These are phyloP conservation scores for Protaetia brevitarsis DNA, from an alignment of 1,140 invertebrate species.

Conservation along the genomic window DNA sequence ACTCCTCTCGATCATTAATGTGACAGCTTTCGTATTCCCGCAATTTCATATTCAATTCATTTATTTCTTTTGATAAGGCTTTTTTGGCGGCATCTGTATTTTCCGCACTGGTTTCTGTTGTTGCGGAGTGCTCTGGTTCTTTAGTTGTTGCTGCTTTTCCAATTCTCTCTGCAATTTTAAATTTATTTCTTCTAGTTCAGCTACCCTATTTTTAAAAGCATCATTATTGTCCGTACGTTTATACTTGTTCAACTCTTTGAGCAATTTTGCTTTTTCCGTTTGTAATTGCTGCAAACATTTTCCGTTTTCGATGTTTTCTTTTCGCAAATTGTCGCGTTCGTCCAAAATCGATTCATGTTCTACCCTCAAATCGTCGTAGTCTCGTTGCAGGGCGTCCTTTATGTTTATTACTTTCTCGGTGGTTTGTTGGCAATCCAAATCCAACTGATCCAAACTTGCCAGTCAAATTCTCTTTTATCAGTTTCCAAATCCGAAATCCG, in stretches of 20 bases:
- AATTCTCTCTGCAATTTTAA: not conserved
- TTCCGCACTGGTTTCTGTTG: not conserved
- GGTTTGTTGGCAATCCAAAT: slow-evolving; percentile 43
- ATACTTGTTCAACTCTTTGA: not conserved
- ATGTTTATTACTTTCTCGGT: slow-evolving; percentile 41
- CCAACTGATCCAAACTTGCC: slow-evolving; percentile 42
- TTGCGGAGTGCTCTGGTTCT: no score
- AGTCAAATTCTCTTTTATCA: slow-evolving; percentile 43
- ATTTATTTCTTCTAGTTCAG: not conserved
- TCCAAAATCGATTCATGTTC: slow-evolving; percentile 28
- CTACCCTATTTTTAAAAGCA: not conserved
- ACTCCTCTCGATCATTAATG: slow-evolving; percentile 33
- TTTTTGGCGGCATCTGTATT: not conserved
- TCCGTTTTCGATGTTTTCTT: slow-evolving; percentile 24
- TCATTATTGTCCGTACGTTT: not conserved
- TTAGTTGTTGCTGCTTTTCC: not conserved
- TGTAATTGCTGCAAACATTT: slow-evolving; percentile 5
- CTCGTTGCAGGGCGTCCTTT: slow-evolving; percentile 53
- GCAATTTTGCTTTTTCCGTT: not conserved
- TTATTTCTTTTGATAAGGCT: slow-evolving; percentile 8
- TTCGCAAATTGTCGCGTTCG: slow-evolving; percentile 26
- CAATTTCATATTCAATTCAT: not conserved
- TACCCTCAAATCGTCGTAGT: slow-evolving; percentile 50
- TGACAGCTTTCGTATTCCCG: not conserved
- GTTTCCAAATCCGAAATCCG: slow-evolving; percentile 39